A percentile compares a stretch with the other conserved stretches of the same genome.
These are phyloP conservation scores for Brachyistius frenatus DNA, from an alignment of 2,113 vertebrate species.

Conservation along the genomic window DNA sequence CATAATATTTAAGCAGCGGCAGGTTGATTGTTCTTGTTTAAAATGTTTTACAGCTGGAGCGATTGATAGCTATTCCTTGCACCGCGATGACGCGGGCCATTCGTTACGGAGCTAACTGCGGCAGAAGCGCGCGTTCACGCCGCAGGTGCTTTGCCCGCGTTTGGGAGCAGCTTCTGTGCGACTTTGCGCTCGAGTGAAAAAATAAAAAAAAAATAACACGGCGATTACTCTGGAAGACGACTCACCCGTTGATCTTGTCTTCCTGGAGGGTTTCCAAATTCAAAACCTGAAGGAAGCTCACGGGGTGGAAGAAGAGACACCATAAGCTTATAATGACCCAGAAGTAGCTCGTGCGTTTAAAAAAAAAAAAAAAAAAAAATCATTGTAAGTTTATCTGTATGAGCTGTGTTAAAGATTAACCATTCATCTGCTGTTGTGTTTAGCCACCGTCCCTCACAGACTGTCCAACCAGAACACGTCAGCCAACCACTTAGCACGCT, in stretches of 20 bases:
- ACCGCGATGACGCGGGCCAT: not conserved
- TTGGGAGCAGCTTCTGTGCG: conserved; percentile 8
- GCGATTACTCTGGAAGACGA: conserved; percentile 9
- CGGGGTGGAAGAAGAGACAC: conserved; percentile 7
- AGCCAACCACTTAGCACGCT: conserved; percentile 51
- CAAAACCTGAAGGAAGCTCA: not conserved
- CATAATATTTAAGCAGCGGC: conserved; percentile 19
- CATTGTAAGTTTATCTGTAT: not conserved
- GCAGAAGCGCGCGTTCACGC: not conserved
- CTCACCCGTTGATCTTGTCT: conserved; percentile 31
- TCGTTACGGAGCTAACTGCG: not conserved
- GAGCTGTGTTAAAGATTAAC: conserved; percentile 20
- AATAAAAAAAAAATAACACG: too few species aligned
- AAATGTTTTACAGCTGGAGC: not conserved
- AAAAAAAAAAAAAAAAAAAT: not conserved
- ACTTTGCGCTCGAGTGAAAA: conserved; percentile 9
- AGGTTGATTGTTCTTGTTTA: not conserved
- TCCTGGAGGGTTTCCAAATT: conserved; percentile 29
- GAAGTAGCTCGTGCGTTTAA: not conserved
- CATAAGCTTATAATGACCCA: conserved; percentile 24
- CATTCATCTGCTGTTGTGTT: conserved; percentile 21
- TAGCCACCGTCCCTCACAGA: conserved; percentile 82
- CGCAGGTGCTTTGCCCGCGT: conserved; percentile 15
- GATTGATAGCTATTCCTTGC: not conserved
- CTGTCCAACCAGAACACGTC: conserved; percentile 72